A percentile compares a stretch with the other conserved stretches of the same genome.
Conservation (phyloP, 2,113 vertebrate species). For the Vanacampus margaritifer region DNA sequence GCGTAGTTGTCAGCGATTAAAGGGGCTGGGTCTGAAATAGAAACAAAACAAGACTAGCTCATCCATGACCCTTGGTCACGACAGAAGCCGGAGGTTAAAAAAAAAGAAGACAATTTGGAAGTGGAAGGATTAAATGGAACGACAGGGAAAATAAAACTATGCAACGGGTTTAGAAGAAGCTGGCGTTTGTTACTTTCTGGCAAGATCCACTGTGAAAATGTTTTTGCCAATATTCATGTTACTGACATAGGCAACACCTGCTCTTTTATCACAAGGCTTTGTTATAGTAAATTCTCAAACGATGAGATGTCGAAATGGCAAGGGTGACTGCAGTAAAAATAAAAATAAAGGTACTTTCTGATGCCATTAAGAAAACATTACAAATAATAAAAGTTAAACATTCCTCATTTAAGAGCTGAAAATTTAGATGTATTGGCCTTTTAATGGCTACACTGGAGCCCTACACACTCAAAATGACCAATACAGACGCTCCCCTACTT, state of each 20-base stretch:
- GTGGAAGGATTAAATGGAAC: background rate
- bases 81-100: constrained; percentile 12
- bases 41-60: constrained; percentile 38
- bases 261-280: constrained; percentile 14
- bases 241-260: background rate
- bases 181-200: constrained; percentile 21
- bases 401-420: background rate
- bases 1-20: constrained; percentile 10
- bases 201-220: constrained; percentile 21
- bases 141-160: background rate
- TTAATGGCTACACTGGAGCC: background rate
- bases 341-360: constrained; percentile 10
- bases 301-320: background rate
- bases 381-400: constrained; percentile 3
- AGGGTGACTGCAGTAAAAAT: background rate
- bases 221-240: constrained; percentile 30
- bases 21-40: background rate
- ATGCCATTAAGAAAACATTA: constrained; percentile 3
- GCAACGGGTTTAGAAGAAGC: background rate
- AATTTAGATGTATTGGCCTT: background rate
- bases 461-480: background rate
- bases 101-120: background rate
- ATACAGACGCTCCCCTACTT: too few species aligned
- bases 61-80: constrained; percentile 53
- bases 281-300: background rate